These are phyloP conservation scores for Metallyticus violacea DNA, from an alignment of 2,888 invertebrate genomes.

Conservation along the genomic window DNA sequence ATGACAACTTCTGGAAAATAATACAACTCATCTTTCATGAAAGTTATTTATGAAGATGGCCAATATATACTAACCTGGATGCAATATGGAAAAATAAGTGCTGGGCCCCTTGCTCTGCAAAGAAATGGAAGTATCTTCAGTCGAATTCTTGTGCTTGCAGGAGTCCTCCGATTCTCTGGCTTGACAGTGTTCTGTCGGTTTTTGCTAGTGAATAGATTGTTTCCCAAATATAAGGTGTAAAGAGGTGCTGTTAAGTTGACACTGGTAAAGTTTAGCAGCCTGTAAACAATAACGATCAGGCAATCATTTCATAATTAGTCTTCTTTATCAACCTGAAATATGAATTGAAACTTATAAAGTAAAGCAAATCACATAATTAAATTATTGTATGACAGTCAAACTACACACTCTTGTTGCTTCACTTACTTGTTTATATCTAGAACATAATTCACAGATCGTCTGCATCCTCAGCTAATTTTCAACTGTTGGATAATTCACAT, in stretches of 20 bases:
- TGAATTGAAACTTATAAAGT: too few species aligned
- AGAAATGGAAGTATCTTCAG: constrained; percentile 82
- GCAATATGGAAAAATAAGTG: constrained; percentile 61
- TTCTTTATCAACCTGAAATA: too few species aligned
- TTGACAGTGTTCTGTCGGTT: constrained; percentile 35
- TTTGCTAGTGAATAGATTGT: constrained; percentile 38
- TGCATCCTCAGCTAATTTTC: too few species aligned
- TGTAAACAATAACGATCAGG: constrained; percentile 46
- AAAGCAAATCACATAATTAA: too few species aligned
- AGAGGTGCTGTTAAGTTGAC: constrained; percentile 67
- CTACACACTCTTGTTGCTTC: too few species aligned
- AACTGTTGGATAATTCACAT: too few species aligned
- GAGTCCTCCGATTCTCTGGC: constrained; percentile 67
- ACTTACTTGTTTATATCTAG: too few species aligned
- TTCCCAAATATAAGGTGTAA: constrained; percentile 75
- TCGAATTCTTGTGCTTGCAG: constrained; percentile 79
- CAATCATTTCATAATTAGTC: too few species aligned
- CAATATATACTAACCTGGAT: constrained; percentile 69
- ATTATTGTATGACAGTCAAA: too few species aligned
- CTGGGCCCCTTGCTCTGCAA: constrained; percentile 54
- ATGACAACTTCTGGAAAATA: background rate
- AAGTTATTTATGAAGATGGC: too few species aligned
- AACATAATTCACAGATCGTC: too few species aligned
- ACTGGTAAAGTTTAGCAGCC: constrained; percentile 75
- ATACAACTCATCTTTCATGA: too few species aligned